Evolutionary conservation across 2,113 vertebrate species (phyloP).

Genomic region (Megaceryle torquata): DNA sequence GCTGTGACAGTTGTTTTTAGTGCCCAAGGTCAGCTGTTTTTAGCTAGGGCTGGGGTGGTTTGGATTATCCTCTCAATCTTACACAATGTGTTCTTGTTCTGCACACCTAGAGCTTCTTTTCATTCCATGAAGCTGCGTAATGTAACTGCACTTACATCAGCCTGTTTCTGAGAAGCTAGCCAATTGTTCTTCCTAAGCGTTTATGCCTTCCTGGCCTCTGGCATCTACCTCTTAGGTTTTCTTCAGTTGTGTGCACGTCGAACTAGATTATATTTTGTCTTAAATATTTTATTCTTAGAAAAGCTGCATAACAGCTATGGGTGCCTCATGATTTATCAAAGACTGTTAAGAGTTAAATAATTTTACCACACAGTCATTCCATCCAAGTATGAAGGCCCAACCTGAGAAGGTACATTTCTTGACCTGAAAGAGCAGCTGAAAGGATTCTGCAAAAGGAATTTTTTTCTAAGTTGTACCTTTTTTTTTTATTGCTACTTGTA

Average conservation of each 20-base stretch:
- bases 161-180: neutral
- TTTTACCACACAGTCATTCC: neutral
- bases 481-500: neutral
- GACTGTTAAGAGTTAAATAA: neutral
- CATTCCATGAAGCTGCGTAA: too few species aligned
- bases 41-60: neutral
- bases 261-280: too few species aligned
- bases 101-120: neutral
- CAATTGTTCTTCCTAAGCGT: neutral
- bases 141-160: neutral
- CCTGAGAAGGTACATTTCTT: neutral
- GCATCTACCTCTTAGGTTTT: neutral
- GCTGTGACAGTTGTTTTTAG: neutral
- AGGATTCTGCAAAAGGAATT: too few species aligned
- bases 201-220: neutral
- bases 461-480: too few species aligned
- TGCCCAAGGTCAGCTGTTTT: neutral
- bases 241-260: neutral
- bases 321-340: neutral
- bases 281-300: neutral
- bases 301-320: neutral
- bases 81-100: neutral
- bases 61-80: neutral
- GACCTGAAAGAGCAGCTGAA: neutral
- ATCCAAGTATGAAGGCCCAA: too few species aligned